Evolutionary conservation across 2,888 invertebrate genomes (phyloP).

Genomic region (Agrotis exclamationis): DNA sequence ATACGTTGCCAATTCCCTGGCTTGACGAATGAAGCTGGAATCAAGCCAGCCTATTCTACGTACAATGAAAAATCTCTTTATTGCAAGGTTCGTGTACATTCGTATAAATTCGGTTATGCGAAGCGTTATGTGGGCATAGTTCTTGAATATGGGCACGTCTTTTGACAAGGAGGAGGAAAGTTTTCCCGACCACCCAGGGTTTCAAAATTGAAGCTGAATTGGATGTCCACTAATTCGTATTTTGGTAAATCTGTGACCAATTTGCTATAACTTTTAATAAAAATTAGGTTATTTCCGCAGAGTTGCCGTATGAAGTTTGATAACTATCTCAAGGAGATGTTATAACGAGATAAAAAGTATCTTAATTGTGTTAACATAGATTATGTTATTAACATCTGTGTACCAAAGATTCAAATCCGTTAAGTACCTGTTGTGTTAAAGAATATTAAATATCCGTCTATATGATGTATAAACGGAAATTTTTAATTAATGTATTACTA

Average conservation of each 20-base stretch:
- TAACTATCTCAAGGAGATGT: too few species aligned
- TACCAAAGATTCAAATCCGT: too few species aligned
- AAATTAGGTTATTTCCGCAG: too few species aligned
- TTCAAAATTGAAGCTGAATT: slow-evolving; percentile 2
- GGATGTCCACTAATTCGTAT: not conserved
- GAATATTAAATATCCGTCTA: too few species aligned
- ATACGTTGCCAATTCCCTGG: slow-evolving; percentile 70
- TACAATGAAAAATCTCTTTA: slow-evolving; percentile 76
- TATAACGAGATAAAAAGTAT: too few species aligned
- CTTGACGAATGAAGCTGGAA: slow-evolving; percentile 77
- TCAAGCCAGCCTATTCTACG: slow-evolving; percentile 76
- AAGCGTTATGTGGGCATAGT: slow-evolving; percentile 41
- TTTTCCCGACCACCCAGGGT: slow-evolving; percentile 14
- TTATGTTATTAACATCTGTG: too few species aligned
- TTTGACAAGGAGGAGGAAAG: slow-evolving; percentile 38
- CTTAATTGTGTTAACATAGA: too few species aligned
- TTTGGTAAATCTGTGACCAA: not conserved
- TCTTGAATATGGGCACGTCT: slow-evolving; percentile 41
- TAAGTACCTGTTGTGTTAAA: too few species aligned
- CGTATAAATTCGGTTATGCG: slow-evolving; percentile 68
- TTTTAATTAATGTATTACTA: too few species aligned
- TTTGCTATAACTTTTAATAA: not conserved
- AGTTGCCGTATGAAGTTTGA: too few species aligned
- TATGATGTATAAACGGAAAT: too few species aligned
- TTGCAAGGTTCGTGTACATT: slow-evolving; percentile 60